phyloP scores from a whole-genome alignment of 2,888 invertebrate species.

The Hyppa rectilinea region DNA sequence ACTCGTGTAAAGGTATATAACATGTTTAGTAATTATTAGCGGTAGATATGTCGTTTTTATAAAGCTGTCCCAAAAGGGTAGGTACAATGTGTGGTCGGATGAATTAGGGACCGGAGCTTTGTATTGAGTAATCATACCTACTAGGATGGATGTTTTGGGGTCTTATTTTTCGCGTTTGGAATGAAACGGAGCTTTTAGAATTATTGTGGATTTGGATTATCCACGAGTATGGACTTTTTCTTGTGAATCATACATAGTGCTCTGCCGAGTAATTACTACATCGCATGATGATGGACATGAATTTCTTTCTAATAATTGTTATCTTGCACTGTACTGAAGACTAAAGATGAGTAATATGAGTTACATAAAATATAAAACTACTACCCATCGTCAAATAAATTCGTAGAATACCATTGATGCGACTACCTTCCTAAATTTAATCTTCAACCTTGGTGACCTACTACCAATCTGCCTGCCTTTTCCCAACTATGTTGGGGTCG shows the following conservation, averaged over 20 bases:
- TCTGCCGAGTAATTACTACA: background rate
- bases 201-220: no score
- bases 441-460: background rate
- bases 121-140: constrained; percentile 12
- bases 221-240: background rate
- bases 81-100: constrained; percentile 17
- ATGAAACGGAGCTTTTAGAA: background rate
- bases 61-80: constrained; percentile 28
- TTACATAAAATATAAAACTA: no score
- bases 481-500: no score
- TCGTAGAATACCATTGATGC: background rate
- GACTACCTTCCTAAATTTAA: background rate
- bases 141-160: background rate
- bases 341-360: background rate
- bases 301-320: background rate
- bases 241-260: background rate
- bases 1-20: constrained; percentile 19
- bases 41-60: constrained; percentile 50
- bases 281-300: background rate
- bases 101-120: constrained; percentile 22
- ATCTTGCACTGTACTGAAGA: background rate
- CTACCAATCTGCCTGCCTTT: no score
- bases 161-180: background rate
- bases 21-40: constrained; percentile 50
- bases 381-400: background rate